A percentile compares a stretch with the other conserved stretches of the same genome.
These are phyloP conservation scores for Ochropleura plecta DNA, from an alignment of 2,888 invertebrate genomes.

Conservation along the genomic window DNA sequence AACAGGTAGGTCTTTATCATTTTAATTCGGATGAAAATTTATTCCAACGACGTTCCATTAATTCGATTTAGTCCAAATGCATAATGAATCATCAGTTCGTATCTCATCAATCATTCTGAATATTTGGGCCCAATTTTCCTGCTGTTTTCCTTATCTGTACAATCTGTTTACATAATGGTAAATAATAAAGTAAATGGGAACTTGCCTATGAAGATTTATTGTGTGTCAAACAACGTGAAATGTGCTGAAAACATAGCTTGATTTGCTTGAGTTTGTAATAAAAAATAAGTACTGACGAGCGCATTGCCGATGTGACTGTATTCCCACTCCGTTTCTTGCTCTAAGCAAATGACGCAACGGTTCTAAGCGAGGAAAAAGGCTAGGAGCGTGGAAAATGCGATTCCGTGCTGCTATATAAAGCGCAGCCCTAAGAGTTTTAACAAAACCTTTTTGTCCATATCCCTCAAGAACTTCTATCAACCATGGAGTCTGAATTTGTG, in stretches of 20 bases:
- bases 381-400: too few relatives aligned
- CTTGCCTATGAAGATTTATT: conserved; percentile 18
- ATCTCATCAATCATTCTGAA: conserved; percentile 67
- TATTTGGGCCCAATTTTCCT: conserved; percentile 50
- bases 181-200: conserved; percentile 22
- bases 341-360: too few relatives aligned
- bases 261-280: background rate
- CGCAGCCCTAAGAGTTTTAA: too few relatives aligned
- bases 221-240: background rate
- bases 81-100: conserved; percentile 64
- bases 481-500: too few relatives aligned
- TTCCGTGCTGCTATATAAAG: too few relatives aligned
- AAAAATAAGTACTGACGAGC: background rate
- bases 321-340: too few relatives aligned
- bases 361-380: too few relatives aligned
- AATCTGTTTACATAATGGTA: conserved; percentile 29
- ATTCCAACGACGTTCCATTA: conserved; percentile 49
- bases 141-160: conserved; percentile 36
- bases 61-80: conserved; percentile 58
- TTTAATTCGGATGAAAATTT: conserved; percentile 19
- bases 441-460: too few relatives aligned
- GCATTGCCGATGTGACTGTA: too few relatives aligned
- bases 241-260: background rate
- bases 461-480: too few relatives aligned
- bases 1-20: background rate